Conservation (phyloP, 2,797 vertebrate genomes). For the Hylomyscus alleni region DNA sequence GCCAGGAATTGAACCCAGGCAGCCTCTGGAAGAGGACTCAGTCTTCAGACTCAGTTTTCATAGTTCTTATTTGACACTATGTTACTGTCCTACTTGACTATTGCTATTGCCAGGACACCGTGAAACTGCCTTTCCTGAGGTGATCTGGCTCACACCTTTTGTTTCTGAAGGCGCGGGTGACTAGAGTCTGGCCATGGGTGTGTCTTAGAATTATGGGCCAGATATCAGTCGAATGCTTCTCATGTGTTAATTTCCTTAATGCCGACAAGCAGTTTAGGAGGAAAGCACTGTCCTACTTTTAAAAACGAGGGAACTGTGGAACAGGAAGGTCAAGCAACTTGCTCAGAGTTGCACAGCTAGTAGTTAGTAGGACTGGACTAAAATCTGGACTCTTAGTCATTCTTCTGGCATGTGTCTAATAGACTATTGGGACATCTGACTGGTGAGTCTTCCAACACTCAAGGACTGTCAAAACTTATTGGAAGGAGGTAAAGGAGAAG, state of each 20-base stretch:
- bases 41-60: background rate
- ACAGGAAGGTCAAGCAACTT: slow-evolving; percentile 10
- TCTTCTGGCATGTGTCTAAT: background rate
- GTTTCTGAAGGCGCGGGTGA: background rate
- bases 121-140: background rate
- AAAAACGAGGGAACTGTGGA: background rate
- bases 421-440: background rate
- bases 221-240: background rate
- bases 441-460: background rate
- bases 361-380: background rate
- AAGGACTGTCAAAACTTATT: background rate
- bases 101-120: background rate
- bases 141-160: background rate
- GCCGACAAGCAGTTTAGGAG: background rate
- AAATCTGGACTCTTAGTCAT: background rate
- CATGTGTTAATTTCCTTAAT: background rate
- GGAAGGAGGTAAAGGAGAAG: background rate
- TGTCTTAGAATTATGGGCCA: background rate
- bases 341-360: background rate
- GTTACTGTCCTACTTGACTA: background rate
- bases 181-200: rapidly evolving
- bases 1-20: background rate
- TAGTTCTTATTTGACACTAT: background rate
- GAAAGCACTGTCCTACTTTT: background rate
- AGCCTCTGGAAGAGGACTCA: background rate